Conservation (phyloP, 2,888 invertebrate genomes). For the Bellardia bayeri region DNA sequence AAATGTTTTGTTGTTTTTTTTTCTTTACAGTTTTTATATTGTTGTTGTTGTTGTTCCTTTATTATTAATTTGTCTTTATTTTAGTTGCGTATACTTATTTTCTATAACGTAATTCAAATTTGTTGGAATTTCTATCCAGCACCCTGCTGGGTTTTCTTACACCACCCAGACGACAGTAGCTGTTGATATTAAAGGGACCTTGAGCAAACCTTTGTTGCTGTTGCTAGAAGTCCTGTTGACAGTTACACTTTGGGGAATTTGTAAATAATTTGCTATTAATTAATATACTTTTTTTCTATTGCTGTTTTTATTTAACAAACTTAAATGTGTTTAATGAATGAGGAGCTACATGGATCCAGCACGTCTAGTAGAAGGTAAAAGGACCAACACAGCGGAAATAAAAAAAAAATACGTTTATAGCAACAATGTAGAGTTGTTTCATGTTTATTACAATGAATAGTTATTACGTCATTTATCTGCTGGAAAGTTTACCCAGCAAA, state of each 20-base stretch:
- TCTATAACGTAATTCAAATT: slow-evolving; percentile 30
- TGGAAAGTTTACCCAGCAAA: neutral
- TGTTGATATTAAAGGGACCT: neutral
- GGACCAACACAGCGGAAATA: slow-evolving; percentile 13
- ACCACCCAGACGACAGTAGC: neutral
- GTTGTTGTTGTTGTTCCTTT: neutral
- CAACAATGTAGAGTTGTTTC: slow-evolving; percentile 8
- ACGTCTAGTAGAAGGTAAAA: neutral
- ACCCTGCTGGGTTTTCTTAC: slow-evolving; percentile 5
- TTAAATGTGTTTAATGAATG: slow-evolving; percentile 37
- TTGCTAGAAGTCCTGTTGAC: slow-evolving; percentile 64
- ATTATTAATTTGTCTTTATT: slow-evolving; percentile 28
- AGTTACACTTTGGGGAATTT: slow-evolving; percentile 75
- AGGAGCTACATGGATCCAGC: neutral
- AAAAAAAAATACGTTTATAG: slow-evolving; percentile 21
- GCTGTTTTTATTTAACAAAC: slow-evolving; percentile 13
- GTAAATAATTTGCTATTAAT: slow-evolving; percentile 83
- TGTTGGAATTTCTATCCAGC: neutral
- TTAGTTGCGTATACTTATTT: slow-evolving; percentile 29
- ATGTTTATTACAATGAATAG: slow-evolving; percentile 1
- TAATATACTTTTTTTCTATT: slow-evolving; percentile 77
- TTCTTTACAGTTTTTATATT: neutral
- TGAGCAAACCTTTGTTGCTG: slow-evolving; percentile 12
- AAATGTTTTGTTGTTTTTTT: slow-evolving; percentile 17
- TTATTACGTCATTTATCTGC: slow-evolving; percentile 46